Evolutionary conservation across 1,140 invertebrate species (phyloP), one percentile per base, ranked within the genome.

Genomic region (Batillaria attramentaria): DNA sequence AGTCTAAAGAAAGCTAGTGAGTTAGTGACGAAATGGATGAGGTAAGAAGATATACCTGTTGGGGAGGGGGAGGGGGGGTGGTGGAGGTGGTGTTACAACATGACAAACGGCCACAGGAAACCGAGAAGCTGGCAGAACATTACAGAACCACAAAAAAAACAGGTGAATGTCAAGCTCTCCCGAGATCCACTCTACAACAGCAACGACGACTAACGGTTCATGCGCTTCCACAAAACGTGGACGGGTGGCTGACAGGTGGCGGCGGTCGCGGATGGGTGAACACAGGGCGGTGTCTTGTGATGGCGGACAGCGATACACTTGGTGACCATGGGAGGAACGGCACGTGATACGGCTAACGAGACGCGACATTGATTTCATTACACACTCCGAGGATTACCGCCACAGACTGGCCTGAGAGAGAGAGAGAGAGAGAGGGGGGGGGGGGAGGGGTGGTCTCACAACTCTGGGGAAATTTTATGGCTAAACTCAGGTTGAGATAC

Each of bases 241-340:
- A 62, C 57, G 57, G 57, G 57, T 62, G 57, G 57, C 24, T 62
- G 57, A 62, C 57, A 62, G 57, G 57, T 62, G 57, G 57, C 57
- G 33, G 57, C 57, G 57, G 57, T 62, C 57, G 33, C 57, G 57
- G 10, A 31, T 31, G 57, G 33, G n/a, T 31, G 33, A 24, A 31
- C 33, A 24, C 33, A 31, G 24, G 24, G 57, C 10, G 33, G 8
- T 6, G 57, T 24, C 8, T 6, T 8, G 24, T 31, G 57, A 62
- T 62, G 57, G 57, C 57, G 24, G 57, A 24, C n/a, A 24, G 57
- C 33, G 57, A 62, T 62, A 62, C n/a, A 31, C 57, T n/a, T n/a
- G n/a, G n/a, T n/a, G n/a, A n/a, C n/a, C n/a, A n/a, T n/a, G n/a
- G n/a, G n/a, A n/a, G n/a, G n/a, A n/a, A n/a, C n/a, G n/a, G n/a